Percentiles rank a stretch among this genome's conserved stretches.
phyloP scores from a whole-genome alignment of 2,888 invertebrate genomes.

The Metacarcinus magister region DNA sequence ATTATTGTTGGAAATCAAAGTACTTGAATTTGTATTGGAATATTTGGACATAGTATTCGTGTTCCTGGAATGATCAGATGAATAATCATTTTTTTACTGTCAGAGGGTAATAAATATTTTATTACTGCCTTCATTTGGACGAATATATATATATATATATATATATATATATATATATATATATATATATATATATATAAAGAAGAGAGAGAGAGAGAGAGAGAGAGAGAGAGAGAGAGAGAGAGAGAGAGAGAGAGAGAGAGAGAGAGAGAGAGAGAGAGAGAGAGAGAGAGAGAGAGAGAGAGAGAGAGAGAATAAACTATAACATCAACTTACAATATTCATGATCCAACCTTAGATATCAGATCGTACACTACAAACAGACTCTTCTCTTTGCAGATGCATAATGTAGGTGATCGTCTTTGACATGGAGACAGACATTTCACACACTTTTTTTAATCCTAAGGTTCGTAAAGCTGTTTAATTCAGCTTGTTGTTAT shows the following conservation, averaged over 20 bases:
- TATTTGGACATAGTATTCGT: not conserved
- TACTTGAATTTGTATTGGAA: not conserved
- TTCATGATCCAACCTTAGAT: not conserved
- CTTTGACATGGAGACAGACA: too few relatives aligned
- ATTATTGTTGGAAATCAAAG: not conserved
- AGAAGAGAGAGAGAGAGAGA: not conserved
- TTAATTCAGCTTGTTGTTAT: too few relatives aligned
- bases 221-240: not conserved
- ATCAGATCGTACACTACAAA: not conserved
- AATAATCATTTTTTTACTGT: not conserved
- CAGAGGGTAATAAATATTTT: not conserved
- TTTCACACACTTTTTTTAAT: too few relatives aligned
- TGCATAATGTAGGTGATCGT: too few relatives aligned
- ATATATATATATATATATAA: too few relatives aligned
- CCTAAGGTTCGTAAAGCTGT: too few relatives aligned
- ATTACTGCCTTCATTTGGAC: not conserved
- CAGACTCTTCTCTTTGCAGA: not conserved
- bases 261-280: too few relatives aligned
- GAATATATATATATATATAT: too few relatives aligned
- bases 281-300: too few relatives aligned
- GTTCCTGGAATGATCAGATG: not conserved
- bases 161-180: too few relatives aligned
- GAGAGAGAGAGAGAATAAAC: not conserved
- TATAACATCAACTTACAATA: not conserved
- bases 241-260: too few relatives aligned